Evolutionary conservation across 2,797 vertebrate species (phyloP), one percentile per base, ranked within the genome.

Genomic region (Chloroceryle inda): DNA sequence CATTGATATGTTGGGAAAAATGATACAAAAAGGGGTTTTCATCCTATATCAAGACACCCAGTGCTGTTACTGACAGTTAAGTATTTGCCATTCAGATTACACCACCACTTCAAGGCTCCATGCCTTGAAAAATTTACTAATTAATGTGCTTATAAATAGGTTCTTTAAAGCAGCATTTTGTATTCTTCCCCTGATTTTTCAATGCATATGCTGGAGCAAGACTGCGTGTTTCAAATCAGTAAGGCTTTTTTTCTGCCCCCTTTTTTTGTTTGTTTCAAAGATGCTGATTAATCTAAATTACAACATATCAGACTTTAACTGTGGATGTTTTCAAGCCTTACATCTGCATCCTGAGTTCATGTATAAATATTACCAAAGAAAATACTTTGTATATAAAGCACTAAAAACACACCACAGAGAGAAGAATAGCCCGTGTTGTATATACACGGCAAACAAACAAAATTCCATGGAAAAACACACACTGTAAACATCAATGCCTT

Each of bases 381-480:
- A 90, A 75, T 5, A 52, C 49, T 84, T 78, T 75, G 56, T 69
- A 44, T 52, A 53, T 38, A 92, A 88, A 95, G 89, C 68, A 38
- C 50, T 42, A 78, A 92, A 90, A n/a, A 20, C 44, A 80, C 63
- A 86, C 35, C 69, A 59, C 26, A 17, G 24, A 29, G 24, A 29
- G 78, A 81, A 97, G 88, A 96, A 95, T 88, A 89, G 92, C 61
- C 91, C 20, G 72, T 79, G 90, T 89, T 96, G 91, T 88, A 61
- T 85, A 94, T 47, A 78, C 77, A 87, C 9, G 0, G 49, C 61
- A 93, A 86, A 91, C 92, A 95, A 96, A 96, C 94, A 95, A 93
- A 95, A 96, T 95, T 93, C 95, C 96, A 92, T 72, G 95, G 96
- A 96, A 97, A 96, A 96, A 97, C 94, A 92, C 92, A 94, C 92